Percentiles rank a stretch among this genome's conserved stretches.
These are phyloP conservation scores for Bolborhynchus lineola DNA, from an alignment of 2,113 vertebrate genomes.

Conservation along the genomic window DNA sequence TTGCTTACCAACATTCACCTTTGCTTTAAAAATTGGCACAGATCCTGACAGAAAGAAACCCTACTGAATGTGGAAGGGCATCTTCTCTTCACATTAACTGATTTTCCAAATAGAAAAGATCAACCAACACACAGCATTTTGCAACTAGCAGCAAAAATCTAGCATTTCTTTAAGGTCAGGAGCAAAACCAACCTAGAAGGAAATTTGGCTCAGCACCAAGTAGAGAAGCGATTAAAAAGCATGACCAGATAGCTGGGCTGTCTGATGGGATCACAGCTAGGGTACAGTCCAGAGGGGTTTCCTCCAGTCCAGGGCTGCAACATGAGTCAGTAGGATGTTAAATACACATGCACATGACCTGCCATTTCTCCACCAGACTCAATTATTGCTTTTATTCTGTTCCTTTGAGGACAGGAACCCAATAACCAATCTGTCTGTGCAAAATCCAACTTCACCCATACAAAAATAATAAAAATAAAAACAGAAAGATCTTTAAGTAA, in stretches of 20 bases:
- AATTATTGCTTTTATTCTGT: background rate
- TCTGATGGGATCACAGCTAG: background rate
- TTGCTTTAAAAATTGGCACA: background rate
- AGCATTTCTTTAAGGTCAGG: background rate
- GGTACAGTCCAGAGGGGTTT: background rate
- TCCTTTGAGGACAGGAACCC: background rate
- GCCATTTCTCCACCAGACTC: background rate
- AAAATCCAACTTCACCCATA: background rate
- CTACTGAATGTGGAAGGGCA: background rate
- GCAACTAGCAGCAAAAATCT: background rate
- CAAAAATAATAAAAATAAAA: background rate
- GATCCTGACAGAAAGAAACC: background rate
- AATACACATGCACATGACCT: background rate
- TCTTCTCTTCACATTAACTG: background rate
- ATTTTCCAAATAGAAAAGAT: background rate
- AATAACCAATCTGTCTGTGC: background rate
- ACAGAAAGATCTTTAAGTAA: background rate
- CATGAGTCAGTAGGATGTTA: accelerated
- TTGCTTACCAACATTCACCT: background rate
- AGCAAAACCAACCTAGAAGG: background rate
- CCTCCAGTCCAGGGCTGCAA: background rate
- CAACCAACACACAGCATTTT: background rate
- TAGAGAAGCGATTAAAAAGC: background rate
- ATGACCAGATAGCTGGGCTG: background rate
- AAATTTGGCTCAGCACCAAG: background rate